These are phyloP conservation scores for Pachymerium ferrugineum DNA, from an alignment of 2,888 invertebrate genomes.

Conservation along the genomic window DNA sequence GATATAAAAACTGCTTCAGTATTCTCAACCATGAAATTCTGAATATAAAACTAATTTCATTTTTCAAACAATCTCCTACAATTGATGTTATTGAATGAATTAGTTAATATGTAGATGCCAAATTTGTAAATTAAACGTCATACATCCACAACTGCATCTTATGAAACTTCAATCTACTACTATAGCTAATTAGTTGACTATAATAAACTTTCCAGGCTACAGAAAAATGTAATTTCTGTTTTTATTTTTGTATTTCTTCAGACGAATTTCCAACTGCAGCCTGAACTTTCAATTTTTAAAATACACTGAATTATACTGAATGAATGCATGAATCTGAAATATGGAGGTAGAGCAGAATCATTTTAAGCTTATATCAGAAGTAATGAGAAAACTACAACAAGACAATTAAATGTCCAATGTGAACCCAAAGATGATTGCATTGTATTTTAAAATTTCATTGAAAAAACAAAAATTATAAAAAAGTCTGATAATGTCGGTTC, in stretches of 20 bases:
- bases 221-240: neutral
- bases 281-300: neutral
- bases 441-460: conserved; percentile 14
- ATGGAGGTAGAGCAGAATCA: conserved; percentile 20
- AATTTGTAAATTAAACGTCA: too few relatives aligned
- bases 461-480: neutral
- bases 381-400: neutral
- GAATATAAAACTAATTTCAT: too few relatives aligned
- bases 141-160: too few relatives aligned
- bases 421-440: conserved; percentile 20
- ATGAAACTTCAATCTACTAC: too few relatives aligned
- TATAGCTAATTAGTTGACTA: too few relatives aligned
- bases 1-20: too few relatives aligned
- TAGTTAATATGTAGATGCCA: too few relatives aligned
- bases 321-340: too few relatives aligned
- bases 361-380: conserved; percentile 5
- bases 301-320: neutral
- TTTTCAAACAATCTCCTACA: too few relatives aligned
- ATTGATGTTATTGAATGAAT: too few relatives aligned
- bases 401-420: conserved; percentile 1
- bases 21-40: too few relatives aligned
- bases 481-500: conserved; percentile 10
- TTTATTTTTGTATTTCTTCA: neutral
- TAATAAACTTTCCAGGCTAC: conserved; percentile 12
- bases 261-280: neutral